Conservation (phyloP, 2,888 invertebrate genomes). For the Trichacis sp. region DNA sequence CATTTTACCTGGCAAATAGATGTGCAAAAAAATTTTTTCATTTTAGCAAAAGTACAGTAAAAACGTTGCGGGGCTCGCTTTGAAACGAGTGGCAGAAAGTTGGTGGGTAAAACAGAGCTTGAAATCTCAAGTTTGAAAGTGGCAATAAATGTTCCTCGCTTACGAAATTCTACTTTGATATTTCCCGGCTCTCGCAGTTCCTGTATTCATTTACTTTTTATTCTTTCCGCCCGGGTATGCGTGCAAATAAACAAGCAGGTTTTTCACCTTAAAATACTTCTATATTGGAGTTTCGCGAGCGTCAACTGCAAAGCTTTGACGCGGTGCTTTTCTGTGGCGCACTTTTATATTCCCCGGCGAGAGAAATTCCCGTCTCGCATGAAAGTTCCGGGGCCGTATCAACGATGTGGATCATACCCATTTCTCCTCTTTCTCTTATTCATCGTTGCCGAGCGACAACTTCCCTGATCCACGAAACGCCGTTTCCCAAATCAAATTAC, state of each 20-base stretch:
- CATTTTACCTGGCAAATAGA: neutral
- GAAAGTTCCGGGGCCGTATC: conserved; percentile 1
- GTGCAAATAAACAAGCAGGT: conserved; percentile 1
- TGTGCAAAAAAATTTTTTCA: no score
- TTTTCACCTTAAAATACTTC: conserved; percentile 6
- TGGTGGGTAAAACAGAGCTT: neutral
- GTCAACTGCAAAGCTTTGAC: conserved; percentile 32
- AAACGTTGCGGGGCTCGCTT: neutral
- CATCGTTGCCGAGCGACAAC: neutral
- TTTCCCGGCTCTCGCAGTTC: conserved; percentile 16
- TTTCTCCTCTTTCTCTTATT: conserved; percentile 11
- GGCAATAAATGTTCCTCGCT: conserved; percentile 16
- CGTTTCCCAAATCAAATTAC: conserved; percentile 4
- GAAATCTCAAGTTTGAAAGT: conserved; percentile 8
- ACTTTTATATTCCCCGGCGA: conserved; percentile 24
- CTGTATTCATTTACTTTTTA: conserved; percentile 23
- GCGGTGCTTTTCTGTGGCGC: conserved; percentile 17
- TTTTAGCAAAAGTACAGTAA: neutral
- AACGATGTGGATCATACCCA: conserved; percentile 7
- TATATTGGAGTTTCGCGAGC: conserved; percentile 21
- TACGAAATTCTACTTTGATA: conserved; percentile 14
- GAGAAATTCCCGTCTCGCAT: conserved; percentile 4
- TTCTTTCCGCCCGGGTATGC: conserved; percentile 4
- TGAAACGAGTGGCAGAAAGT: neutral
- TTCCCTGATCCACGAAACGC: neutral